Evolutionary conservation across 2,888 invertebrate species (phyloP).

Genomic region (Nymphalis urticae): DNA sequence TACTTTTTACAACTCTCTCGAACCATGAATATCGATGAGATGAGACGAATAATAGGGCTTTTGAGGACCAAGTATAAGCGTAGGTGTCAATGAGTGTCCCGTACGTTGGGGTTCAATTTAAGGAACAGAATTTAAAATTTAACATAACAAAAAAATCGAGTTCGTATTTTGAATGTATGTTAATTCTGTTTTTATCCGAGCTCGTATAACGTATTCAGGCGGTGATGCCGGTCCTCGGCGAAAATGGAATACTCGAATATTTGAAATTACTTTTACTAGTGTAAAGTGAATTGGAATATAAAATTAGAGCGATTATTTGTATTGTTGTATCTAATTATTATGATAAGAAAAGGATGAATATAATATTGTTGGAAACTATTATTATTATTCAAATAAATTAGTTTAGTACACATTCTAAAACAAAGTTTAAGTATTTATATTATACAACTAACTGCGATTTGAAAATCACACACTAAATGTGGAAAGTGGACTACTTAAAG

Average conservation of each 20-base stretch:
- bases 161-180: conserved; percentile 64
- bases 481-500: too few relatives aligned
- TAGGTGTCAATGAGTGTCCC: conserved; percentile 73
- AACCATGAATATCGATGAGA: conserved; percentile 73
- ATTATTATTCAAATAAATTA: too few relatives aligned
- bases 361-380: too few relatives aligned
- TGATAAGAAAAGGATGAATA: too few relatives aligned
- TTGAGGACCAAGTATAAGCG: conserved; percentile 57
- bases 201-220: conserved; percentile 63
- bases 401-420: too few relatives aligned
- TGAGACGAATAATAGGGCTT: conserved; percentile 65
- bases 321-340: conserved; percentile 45
- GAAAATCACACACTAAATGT: too few relatives aligned
- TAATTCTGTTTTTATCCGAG: conserved; percentile 65
- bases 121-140: conserved; percentile 64
- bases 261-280: conserved; percentile 67
- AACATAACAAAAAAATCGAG: conserved; percentile 62
- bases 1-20: conserved; percentile 70
- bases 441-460: too few relatives aligned
- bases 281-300: conserved; percentile 67
- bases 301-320: conserved; percentile 48
- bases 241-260: conserved; percentile 69
- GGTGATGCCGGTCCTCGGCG: conserved; percentile 57
- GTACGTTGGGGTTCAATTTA: conserved; percentile 60
- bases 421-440: too few relatives aligned